Base-by-base conservation (phyloP, 2,888 invertebrate genomes). In the Sabatieria punctata region DNA sequence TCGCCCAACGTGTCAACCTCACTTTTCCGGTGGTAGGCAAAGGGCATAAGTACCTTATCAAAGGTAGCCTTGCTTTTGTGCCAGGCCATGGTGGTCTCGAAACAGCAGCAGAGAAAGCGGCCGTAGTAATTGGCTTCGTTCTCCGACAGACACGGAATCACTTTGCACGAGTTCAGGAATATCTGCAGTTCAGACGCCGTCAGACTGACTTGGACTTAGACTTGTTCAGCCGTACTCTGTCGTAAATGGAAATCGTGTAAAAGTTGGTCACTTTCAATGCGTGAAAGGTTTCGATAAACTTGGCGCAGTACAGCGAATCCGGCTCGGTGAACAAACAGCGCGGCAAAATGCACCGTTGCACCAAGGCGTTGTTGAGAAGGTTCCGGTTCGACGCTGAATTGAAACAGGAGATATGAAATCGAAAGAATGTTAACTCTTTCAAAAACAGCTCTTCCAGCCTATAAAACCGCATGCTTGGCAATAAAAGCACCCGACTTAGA, bases 41-140 rank as follows among this genome's bases (percentile, higher is more conserved):
- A n/a, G n/a, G n/a, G n/a, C n/a, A n/a, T n/a, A n/a, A n/a, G n/a
- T 60, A 75, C 77, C 68, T 80, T 79, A 57, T 93, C 85, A 69
- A 89, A 97, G 49, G 84, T 79, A 24, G 76, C 76, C 67, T 81
- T 79, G 64, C 84, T 83, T 40, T 79, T 79, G 72, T 95, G 93
- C 97, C 97, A 99, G 55, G 80, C 77, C 85, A 89, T 89, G 15
- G 89, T 85, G 22, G 85, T 88, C 65, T 84, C 83, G 46, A 97
- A 72, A 74, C 93, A 82, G 49, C 82, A 78, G 68, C 85, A 83
- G 51, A 97, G 75, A 70, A 95, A 95, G 57, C 85, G 73, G 24
- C 97, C 95, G 68, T 93, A 95, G 23, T 93, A 79, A 60, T 80
- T 85, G 47, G 93, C 95, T 73, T 97, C 97, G 61, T 88, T 91